Percentiles rank a stretch among this genome's conserved stretches.
Evolutionary conservation across 2,113 vertebrate species (phyloP).

Genomic region (Drymodes brunneopygia): DNA sequence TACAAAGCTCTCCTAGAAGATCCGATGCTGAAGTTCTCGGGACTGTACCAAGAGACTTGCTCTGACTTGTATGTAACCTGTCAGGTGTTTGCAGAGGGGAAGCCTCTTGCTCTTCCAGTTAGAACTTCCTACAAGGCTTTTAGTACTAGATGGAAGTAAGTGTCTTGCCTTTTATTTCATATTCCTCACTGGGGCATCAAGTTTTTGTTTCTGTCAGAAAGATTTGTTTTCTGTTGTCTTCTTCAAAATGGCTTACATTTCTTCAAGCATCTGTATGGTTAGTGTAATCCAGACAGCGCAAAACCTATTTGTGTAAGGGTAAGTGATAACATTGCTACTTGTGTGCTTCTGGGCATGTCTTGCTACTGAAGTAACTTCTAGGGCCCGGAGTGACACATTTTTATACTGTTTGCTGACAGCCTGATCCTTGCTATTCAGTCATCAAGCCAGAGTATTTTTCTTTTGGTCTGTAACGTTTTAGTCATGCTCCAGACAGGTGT

Average conservation of each 20-base stretch:
- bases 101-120: conserved; percentile 91
- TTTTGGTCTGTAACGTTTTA: background rate
- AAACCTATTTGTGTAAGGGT: background rate
- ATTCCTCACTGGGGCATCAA: background rate
- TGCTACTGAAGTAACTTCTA: background rate
- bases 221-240: background rate
- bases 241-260: background rate
- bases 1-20: conserved; percentile 93
- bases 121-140: conserved; percentile 97
- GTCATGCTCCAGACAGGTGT: background rate
- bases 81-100: conserved; percentile 97
- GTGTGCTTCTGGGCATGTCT: background rate
- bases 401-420: rapidly evolving
- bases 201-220: background rate
- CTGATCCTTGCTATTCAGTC: background rate
- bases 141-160: conserved; percentile 99
- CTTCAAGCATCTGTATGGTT: background rate
- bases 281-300: background rate
- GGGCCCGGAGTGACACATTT: background rate
- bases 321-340: background rate
- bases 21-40: conserved; percentile 94
- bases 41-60: conserved; percentile 94
- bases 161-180: background rate
- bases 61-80: conserved; percentile 97
- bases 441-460: background rate